Percentiles rank a stretch among this genome's conserved stretches.
Conservation (phyloP, 2,888 invertebrate genomes). For the Perdita meconis region DNA sequence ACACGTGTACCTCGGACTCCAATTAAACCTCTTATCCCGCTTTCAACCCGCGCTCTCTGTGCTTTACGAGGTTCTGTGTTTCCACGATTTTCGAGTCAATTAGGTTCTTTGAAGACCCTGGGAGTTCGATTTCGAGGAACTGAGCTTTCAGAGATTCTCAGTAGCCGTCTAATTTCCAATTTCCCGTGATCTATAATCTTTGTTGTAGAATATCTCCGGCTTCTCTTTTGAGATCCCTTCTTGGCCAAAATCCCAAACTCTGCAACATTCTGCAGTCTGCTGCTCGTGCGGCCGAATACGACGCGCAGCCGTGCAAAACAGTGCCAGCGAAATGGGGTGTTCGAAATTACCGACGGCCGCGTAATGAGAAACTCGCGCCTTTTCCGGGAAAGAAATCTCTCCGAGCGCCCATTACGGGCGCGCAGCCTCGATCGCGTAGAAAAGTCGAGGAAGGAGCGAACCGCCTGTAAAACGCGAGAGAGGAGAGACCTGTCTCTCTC, state of each 20-base stretch:
- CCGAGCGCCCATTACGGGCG: slow-evolving; percentile 78
- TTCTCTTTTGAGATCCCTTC: no score
- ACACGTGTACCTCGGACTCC: not conserved
- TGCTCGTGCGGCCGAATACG: not conserved
- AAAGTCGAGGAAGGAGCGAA: slow-evolving; percentile 65
- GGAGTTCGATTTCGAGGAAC: no score
- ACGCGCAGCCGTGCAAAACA: no score
- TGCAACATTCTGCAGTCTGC: no score
- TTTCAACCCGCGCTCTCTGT: not conserved
- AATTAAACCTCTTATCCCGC: slow-evolving; percentile 19
- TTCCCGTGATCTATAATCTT: no score
- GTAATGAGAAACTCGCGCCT: slow-evolving; percentile 76
- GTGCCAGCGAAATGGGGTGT: not conserved
- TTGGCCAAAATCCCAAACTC: no score
- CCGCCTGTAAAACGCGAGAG: not conserved
- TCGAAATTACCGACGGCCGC: slow-evolving; percentile 31
- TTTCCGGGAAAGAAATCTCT: slow-evolving; percentile 82
- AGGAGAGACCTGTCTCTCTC: slow-evolving; percentile 5
- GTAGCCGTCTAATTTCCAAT: no score
- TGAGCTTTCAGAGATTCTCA: no score
- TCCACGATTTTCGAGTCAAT: no score
- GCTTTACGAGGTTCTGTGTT: not conserved
- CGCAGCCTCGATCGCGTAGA: slow-evolving; percentile 68
- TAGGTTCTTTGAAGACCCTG: no score
- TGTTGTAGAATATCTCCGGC: no score